Evolutionary conservation across 1,140 invertebrate genomes (phyloP).

Genomic region (Episyrphus balteatus): DNA sequence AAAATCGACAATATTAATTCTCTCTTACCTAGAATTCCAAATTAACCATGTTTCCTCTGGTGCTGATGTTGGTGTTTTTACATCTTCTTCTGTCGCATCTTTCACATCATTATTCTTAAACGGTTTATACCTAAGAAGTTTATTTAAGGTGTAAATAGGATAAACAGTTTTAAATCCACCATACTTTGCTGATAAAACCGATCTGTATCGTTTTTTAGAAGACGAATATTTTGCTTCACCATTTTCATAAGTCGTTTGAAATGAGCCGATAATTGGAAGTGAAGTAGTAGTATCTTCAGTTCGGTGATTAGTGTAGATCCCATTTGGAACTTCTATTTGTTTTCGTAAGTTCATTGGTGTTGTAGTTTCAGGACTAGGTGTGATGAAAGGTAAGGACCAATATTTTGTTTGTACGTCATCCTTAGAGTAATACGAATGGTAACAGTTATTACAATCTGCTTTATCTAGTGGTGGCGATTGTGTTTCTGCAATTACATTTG

Average conservation of each 20-base stretch:
- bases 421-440: not conserved
- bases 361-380: slow-evolving; percentile 4
- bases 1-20: not conserved
- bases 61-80: slow-evolving; percentile 2
- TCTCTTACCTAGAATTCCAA: slow-evolving; percentile 24
- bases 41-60: slow-evolving; percentile 26
- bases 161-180: not conserved
- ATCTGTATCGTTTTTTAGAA: not conserved
- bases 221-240: slow-evolving; percentile 18
- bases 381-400: slow-evolving; percentile 27
- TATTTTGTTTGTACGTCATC: slow-evolving; percentile 5
- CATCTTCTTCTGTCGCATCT: not conserved
- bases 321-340: too few species aligned
- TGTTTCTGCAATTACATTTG: not conserved
- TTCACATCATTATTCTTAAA: not conserved
- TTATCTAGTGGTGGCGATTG: not conserved
- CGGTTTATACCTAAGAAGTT: not conserved
- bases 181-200: not conserved
- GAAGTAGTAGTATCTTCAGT: too few species aligned
- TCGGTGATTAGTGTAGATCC: too few species aligned
- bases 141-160: not conserved
- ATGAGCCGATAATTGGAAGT: too few species aligned
- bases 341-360: too few species aligned
- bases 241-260: too few species aligned
- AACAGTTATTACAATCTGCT: not conserved